Base-by-base conservation (phyloP, 2,113 vertebrate species). In the Brachyhypopomus occidentalis region DNA sequence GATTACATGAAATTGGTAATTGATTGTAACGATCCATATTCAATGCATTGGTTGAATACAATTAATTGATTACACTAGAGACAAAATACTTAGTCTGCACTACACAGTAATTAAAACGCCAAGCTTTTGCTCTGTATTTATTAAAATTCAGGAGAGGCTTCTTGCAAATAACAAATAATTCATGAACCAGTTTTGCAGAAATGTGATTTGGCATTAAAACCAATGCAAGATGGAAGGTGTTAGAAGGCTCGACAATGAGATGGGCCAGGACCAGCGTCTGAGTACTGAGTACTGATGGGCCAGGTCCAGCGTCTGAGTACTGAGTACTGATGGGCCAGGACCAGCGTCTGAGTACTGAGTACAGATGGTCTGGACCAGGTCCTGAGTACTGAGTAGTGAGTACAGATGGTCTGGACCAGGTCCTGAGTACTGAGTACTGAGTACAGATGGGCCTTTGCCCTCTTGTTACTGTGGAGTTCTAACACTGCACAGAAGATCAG, bases 401-500 rank as follows among this genome's bases (percentile, higher is more conserved):
- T 30, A 30, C 30, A 30, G 30, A 30, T 30, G 30, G 30, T 30
- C 30, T 2, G 30, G 30, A 30, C 30, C 30, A 30, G 30, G 1
- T 30, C 3, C 30, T 30, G 30, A 30, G 38, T 76, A 34, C 56
- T 59, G 12, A 2, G 58, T 80, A 69, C 69, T 85, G 77, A 72
- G 20, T 56, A 34, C 48, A 48, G 67, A 83, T 64, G 77, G 63
- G 64, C 73, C 41, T 80, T 85, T 80, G 66, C 63, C 34, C 72
- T 77, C 25, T 23, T 62, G 76, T 76, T 72, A 75, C 63, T 34
- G 9, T 22, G 17, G 55, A 34, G 75, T 75, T 82, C 82, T 30
- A 77, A 89, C 90, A 83, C 87, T 84, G 80, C 62, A 77, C 75
- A 84, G 85, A 89, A 88, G 80, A 89, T 80, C 83, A 85, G 77